Evolutionary conservation across 2,113 vertebrate species (phyloP), one percentile per base, ranked within the genome.

Genomic region (Pterocles orientalis): DNA sequence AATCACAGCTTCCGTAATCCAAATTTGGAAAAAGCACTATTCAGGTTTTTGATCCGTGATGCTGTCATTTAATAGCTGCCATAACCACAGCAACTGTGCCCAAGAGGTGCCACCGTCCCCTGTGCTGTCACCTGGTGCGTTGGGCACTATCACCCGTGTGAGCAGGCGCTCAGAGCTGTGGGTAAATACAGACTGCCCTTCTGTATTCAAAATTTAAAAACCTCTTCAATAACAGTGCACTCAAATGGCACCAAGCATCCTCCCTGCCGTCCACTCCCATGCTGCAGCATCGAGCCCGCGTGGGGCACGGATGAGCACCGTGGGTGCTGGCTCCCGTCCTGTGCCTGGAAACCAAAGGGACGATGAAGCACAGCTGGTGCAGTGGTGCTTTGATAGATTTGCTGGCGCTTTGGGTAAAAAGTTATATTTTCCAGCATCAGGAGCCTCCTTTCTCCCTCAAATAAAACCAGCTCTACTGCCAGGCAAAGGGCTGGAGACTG

Each of bases 261-360:
- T 58, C 48, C 19, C 19, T 14, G 3, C 36, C 5, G 2, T 11
- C 66, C 11, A 48, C 79, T 73, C 64, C 9, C 0, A 9, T 9
- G n/a, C 3, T 1, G 3, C 18, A 23, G 36, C 2, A 0, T 8
- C 0, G 0, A 31, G 48, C 6, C 14, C 7, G 24, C 8, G 2
- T 4, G 1, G 13, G 39, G 54, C 24, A n/a, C 1, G 18, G 81
- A 29, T 31, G 51, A 85, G 60, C 16, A 15, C 9, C 5, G 3
- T 6, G 11, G 45, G 7, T 39, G 25, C 64, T 20, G 11, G 24
- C 43, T 56, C 57, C 61, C 3, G 1, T 60, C 47, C 78, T 39
- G 29, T 0, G 1, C 71, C 34, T 19, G 54, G 48, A 50, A 85
- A 41, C 68, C 21, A 13, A 72, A 72, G 34, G 36, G 51, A 4